Percentiles rank a stretch among this genome's conserved stretches.
phyloP scores from a whole-genome alignment of 1,140 invertebrate genomes.

The Goniozus legneri region DNA sequence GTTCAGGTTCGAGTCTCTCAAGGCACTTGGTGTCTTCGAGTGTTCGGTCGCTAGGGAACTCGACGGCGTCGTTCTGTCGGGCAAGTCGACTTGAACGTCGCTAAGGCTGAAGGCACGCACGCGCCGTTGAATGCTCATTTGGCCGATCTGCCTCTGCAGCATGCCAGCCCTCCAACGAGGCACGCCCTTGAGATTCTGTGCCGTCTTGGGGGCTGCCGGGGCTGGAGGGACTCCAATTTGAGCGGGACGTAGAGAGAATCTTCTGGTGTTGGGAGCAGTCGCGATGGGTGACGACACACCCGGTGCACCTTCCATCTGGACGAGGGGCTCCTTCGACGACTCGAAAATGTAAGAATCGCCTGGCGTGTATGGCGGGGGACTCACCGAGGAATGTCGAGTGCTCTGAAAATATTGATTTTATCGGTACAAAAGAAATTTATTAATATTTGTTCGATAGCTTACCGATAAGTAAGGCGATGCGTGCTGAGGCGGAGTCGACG shows the following conservation, averaged over 20 bases:
- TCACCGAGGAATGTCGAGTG: constrained; percentile 13
- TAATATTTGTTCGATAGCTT: no score
- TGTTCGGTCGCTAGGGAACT: constrained; percentile 38
- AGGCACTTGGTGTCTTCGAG: constrained; percentile 18
- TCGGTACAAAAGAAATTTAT: no score
- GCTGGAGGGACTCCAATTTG: constrained; percentile 25
- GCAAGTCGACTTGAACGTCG: constrained; percentile 40
- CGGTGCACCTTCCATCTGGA: constrained; percentile 35
- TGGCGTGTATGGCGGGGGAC: constrained; percentile 28
- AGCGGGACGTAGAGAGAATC: constrained; percentile 40
- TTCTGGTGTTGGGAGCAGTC: constrained; percentile 9
- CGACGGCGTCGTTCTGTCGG: constrained; percentile 10
- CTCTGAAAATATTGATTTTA: constrained; percentile 10
- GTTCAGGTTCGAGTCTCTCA: constrained; percentile 4
- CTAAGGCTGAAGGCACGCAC: constrained; percentile 45
- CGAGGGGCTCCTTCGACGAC: constrained; percentile 38
- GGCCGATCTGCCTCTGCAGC: constrained; percentile 43
- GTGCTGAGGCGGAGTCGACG: constrained; percentile 26
- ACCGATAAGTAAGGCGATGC: constrained; percentile 33
- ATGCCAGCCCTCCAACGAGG: constrained; percentile 47
- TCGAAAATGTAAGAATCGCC: constrained; percentile 32
- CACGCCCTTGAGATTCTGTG: constrained; percentile 23
- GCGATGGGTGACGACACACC: constrained; percentile 37
- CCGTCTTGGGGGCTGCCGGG: not conserved
- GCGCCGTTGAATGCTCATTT: constrained; percentile 38